Evolutionary conservation across 2,797 vertebrate species (phyloP), one percentile per base, ranked within the genome.

Genomic region (Chrysocyon brachyurus): DNA sequence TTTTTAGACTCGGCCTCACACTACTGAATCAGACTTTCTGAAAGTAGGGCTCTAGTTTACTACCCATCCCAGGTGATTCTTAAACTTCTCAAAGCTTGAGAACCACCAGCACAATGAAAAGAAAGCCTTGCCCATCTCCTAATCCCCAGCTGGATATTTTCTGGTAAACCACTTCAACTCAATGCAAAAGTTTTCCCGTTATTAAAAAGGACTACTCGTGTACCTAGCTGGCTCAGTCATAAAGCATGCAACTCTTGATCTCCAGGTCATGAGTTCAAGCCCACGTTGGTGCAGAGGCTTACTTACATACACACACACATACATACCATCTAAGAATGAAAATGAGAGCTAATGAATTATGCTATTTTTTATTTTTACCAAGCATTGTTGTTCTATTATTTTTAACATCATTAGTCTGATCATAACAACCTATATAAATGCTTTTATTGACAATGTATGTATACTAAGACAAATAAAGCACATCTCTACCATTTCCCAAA

Each of bases 381-480:
- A 93, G 28, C 46, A 59, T 52, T 52, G n/a, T 31, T 72, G 12
- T 59, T 72, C 57, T 77, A 19, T 92, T 86, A 64, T 33, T 86
- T 88, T 78, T 73, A 59, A 91, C 40, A 95, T 90, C 33, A 97
- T 49, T 78, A 93, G 31, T 59, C 28, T 56, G 17, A 72, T 87
- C 56, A 70, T 75, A 90, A 94, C 40, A 61, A 87, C 54, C 31
- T 84, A 91, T 21, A 90, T 6, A 95, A 56, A 63, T 93, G 31
- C 36, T 73, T 78, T 49, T 19, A 33, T 4, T 88, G n/a, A 49
- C 64, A 91, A 52, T 52, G 26, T 54, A 28, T 75, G 40, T 75
- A 49, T 57, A 91, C 68, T 84, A 73, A 88, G 17, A 72, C 84
- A 95, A 93, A 81, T 72, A 95, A 89, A 73, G 61, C n/a, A 93